phyloP scores from a whole-genome alignment of 2,888 invertebrate genomes.

The Trisateles emortualis region DNA sequence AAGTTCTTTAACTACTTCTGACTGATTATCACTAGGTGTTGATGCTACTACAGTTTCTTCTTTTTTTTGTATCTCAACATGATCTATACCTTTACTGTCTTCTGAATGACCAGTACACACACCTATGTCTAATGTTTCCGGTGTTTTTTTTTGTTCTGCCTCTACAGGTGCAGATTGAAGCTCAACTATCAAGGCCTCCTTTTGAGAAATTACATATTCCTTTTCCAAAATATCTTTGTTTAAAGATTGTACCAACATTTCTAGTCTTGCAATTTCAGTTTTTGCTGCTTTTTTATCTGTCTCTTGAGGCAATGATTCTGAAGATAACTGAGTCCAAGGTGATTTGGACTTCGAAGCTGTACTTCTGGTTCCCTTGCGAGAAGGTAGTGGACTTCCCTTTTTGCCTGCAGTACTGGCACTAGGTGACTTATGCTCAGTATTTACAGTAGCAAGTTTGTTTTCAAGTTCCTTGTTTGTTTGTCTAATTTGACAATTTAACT shows the following conservation, averaged over 20 bases:
- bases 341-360: conserved; percentile 77
- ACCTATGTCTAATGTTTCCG: conserved; percentile 60
- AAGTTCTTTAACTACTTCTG: conserved; percentile 57
- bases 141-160: conserved; percentile 38
- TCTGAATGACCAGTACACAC: conserved; percentile 56
- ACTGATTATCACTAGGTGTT: conserved; percentile 34
- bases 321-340: conserved; percentile 78
- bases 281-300: conserved; percentile 72
- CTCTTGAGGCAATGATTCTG: conserved; percentile 73
- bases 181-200: conserved; percentile 77
- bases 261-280: conserved; percentile 70
- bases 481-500: conserved; percentile 83
- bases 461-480: conserved; percentile 85
- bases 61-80: conserved; percentile 24
- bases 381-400: conserved; percentile 74
- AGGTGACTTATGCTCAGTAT: conserved; percentile 63
- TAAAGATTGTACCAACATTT: conserved; percentile 75
- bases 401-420: conserved; percentile 62
- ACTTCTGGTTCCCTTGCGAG: conserved; percentile 75
- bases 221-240: conserved; percentile 83
- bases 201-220: conserved; percentile 75
- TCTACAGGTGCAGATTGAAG: conserved; percentile 55
- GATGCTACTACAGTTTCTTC: conserved; percentile 25
- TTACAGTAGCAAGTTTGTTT: conserved; percentile 73
- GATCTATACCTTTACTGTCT: conserved; percentile 27